Conservation (phyloP, 2,888 invertebrate genomes). For the Nebria salina region DNA sequence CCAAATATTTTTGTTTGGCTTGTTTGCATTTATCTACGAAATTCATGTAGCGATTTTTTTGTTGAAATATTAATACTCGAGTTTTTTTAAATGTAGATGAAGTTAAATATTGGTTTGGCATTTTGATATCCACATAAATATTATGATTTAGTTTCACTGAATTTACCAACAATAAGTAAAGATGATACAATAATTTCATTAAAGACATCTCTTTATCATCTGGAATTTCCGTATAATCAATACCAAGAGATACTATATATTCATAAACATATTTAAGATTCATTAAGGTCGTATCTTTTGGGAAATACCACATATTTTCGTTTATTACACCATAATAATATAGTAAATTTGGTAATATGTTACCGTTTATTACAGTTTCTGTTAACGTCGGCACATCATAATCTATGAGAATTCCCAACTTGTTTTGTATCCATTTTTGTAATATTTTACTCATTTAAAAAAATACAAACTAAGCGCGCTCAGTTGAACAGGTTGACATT, state of each 20-base stretch:
- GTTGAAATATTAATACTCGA: conserved; percentile 49
- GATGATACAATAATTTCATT: conserved; percentile 69
- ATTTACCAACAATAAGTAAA: conserved; percentile 70
- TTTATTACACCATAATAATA: conserved; percentile 69
- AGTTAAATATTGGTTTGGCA: conserved; percentile 54
- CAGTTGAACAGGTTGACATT: background rate
- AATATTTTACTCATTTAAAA: conserved; percentile 68
- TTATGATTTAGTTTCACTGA: conserved; percentile 66
- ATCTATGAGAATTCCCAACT: conserved; percentile 66
- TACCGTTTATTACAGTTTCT: conserved; percentile 68
- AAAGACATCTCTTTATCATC: conserved; percentile 65
- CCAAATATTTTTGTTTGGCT: conserved; percentile 55
- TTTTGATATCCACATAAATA: background rate
- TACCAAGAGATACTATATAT: background rate
- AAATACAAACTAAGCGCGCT: background rate
- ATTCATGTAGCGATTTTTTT: conserved; percentile 64
- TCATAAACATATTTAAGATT: background rate
- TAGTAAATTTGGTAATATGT: conserved; percentile 67
- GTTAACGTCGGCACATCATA: conserved; percentile 68
- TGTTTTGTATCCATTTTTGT: conserved; percentile 69
- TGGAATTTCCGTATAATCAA: conserved; percentile 59
- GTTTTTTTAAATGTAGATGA: conserved; percentile 33
- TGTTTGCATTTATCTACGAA: conserved; percentile 61
- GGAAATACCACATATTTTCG: conserved; percentile 61
- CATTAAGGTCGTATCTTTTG: background rate